Percentiles rank a stretch among this genome's conserved stretches.
Evolutionary conservation across 1,140 invertebrate genomes (phyloP).

Genomic region (Hermetia illucens): DNA sequence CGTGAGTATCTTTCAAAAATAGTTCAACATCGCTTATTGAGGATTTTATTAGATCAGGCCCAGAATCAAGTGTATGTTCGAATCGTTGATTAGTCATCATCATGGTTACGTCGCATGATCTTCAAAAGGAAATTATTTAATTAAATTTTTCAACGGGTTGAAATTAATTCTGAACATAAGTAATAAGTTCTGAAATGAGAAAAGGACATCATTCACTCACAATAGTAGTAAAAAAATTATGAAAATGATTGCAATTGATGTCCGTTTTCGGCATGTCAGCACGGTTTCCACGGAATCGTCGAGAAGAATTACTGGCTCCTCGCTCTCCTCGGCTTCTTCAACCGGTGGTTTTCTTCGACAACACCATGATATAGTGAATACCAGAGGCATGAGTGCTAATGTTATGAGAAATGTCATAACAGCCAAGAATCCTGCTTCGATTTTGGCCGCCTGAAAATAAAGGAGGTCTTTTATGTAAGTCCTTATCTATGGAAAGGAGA

Average conservation of each 20-base stretch:
- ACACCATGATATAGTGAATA: slow-evolving; percentile 26
- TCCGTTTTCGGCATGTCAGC: slow-evolving; percentile 24
- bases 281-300: slow-evolving; percentile 21
- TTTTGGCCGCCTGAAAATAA: slow-evolving; percentile 29
- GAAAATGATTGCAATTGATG: slow-evolving; percentile 25
- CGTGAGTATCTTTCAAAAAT: slow-evolving; percentile 40
- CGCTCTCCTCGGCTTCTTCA: slow-evolving; percentile 15
- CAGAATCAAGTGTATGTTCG: slow-evolving; percentile 34
- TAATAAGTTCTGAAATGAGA: too few relatives aligned
- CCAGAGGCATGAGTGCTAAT: slow-evolving; percentile 24
- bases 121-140: slow-evolving; percentile 12
- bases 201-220: too few relatives aligned
- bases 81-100: slow-evolving; percentile 43
- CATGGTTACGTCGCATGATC: slow-evolving; percentile 34
- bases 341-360: slow-evolving; percentile 14
- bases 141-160: not conserved
- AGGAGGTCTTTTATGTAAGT: too few relatives aligned
- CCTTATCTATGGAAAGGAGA: too few relatives aligned
- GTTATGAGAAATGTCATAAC: slow-evolving; percentile 28
- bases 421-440: slow-evolving; percentile 33
- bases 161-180: too few relatives aligned
- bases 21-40: slow-evolving; percentile 42
- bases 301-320: slow-evolving; percentile 18
- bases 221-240: slow-evolving; percentile 30
- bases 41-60: slow-evolving; percentile 35